Conservation (phyloP, 2,888 invertebrate species). For the Cephus rjabovi region DNA sequence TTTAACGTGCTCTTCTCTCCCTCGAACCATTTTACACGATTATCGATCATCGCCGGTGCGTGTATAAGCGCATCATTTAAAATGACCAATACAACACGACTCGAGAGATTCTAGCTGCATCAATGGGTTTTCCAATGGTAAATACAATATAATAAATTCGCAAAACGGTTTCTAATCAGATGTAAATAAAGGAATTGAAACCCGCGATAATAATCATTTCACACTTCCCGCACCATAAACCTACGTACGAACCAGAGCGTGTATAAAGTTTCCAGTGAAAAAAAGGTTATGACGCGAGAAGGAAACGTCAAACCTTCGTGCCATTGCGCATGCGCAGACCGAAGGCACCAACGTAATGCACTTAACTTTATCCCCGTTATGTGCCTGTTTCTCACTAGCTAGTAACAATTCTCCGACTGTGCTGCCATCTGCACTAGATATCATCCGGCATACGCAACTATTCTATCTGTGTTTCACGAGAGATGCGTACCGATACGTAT, state of each 20-base stretch:
- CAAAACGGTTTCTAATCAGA: background rate
- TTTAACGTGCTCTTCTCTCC: background rate
- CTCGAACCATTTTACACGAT: background rate
- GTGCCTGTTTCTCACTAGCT: conserved; percentile 15
- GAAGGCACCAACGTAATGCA: conserved; percentile 42
- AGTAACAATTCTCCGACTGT: conserved; percentile 38
- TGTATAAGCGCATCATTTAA: background rate
- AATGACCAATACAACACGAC: background rate
- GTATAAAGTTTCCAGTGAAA: background rate
- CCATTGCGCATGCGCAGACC: conserved; percentile 40
- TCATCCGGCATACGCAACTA: background rate
- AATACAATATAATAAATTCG: background rate
- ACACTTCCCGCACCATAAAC: background rate
- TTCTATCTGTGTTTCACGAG: background rate
- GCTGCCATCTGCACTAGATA: conserved; percentile 28
- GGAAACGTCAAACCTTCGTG: conserved; percentile 11
- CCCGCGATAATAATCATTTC: background rate
- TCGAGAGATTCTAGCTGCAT: background rate
- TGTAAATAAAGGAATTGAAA: background rate
- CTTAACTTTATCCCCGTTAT: conserved; percentile 47
- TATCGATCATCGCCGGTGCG: background rate
- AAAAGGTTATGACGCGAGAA: background rate
- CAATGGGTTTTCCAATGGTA: background rate
- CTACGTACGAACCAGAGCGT: background rate
- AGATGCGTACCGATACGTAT: background rate